A percentile compares a stretch with the other conserved stretches of the same genome.
Conservation (phyloP, 2,888 invertebrate species). For the Belgica antarctica region DNA sequence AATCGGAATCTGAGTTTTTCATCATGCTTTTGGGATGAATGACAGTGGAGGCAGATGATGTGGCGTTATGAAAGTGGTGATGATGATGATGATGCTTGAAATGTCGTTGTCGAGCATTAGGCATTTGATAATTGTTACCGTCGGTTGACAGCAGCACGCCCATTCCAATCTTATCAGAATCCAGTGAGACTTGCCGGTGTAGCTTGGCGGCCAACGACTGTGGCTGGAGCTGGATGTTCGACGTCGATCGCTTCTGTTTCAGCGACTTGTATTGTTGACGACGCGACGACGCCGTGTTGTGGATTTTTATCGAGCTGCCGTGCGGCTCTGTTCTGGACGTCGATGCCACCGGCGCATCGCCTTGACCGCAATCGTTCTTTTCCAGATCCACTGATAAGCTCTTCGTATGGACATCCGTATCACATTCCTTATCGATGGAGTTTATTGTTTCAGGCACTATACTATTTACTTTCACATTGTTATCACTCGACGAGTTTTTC, state of each 20-base stretch:
- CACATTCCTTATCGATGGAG: conserved; percentile 31
- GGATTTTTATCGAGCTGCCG: conserved; percentile 14
- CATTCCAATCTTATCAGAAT: conserved; percentile 45
- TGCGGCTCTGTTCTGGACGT: conserved; percentile 23
- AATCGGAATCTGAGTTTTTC: conserved; percentile 49
- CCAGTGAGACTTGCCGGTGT: conserved; percentile 44
- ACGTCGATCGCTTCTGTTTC: conserved; percentile 39
- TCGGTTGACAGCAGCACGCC: conserved; percentile 29
- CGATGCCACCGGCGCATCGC: background rate
- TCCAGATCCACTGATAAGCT: background rate
- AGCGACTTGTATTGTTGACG: conserved; percentile 40
- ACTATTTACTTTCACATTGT: conserved; percentile 34
- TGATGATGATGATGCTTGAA: conserved; percentile 46
- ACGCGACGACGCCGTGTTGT: conserved; percentile 41
- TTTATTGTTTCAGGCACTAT: conserved; percentile 40
- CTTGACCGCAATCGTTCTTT: background rate
- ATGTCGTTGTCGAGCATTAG: conserved; percentile 50
- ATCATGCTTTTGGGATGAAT: conserved; percentile 35
- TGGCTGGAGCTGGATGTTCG: conserved; percentile 40
- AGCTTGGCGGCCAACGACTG: background rate
- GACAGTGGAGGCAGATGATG: conserved; percentile 34
- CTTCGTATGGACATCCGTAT: background rate
- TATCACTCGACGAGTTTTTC: conserved; percentile 30
- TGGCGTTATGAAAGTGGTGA: conserved; percentile 45
- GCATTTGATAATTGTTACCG: conserved; percentile 14